A percentile compares a stretch with the other conserved stretches of the same genome.
These are phyloP conservation scores for Acanthaster planci DNA, from an alignment of 35 echinoderm and acorn worm species.

Conservation along the genomic window DNA sequence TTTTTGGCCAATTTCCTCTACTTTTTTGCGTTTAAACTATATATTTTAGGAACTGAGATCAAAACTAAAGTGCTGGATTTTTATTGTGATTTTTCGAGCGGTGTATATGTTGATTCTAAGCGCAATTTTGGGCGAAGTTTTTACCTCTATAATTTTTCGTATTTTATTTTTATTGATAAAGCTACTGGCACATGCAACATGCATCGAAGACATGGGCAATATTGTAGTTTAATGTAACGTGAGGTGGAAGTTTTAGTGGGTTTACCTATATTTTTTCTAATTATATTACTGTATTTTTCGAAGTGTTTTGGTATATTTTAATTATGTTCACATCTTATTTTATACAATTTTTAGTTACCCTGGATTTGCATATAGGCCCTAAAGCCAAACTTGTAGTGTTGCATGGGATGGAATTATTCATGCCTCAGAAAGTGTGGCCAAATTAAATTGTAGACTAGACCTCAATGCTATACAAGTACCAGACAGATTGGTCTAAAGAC, in stretches of 20 bases:
- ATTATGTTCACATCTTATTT: too few relatives aligned
- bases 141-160: neutral
- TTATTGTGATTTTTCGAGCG: neutral
- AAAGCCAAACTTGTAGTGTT: too few relatives aligned
- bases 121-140: neutral
- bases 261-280: neutral
- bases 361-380: too few relatives aligned
- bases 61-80: neutral
- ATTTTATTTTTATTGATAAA: neutral
- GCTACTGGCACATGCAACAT: too few relatives aligned
- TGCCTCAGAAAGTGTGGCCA: too few relatives aligned
- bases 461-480: too few relatives aligned
- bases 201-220: neutral
- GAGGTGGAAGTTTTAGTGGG: neutral
- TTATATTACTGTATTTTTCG: neutral
- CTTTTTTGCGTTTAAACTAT: neutral
- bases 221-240: neutral
- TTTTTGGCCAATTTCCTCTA: neutral
- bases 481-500: too few relatives aligned
- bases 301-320: neutral
- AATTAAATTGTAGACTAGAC: too few relatives aligned
- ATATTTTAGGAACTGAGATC: neutral
- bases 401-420: too few relatives aligned
- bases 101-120: neutral
- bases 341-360: too few relatives aligned